Conservation (phyloP, 2,888 invertebrate species). For the Cabera pusaria region DNA sequence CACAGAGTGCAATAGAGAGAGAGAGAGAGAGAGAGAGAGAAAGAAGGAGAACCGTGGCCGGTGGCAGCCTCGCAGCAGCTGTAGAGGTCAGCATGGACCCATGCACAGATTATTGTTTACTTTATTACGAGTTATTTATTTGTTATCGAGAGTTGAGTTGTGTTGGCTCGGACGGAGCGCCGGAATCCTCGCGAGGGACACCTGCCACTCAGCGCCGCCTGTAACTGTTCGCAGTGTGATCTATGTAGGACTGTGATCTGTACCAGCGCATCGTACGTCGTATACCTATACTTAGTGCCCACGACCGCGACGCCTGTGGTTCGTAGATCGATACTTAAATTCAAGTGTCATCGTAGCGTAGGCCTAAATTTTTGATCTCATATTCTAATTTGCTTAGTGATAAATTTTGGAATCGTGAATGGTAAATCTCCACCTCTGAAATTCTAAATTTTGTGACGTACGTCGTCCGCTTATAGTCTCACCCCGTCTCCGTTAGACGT, state of each 20-base stretch:
- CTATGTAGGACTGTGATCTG: conserved; percentile 77
- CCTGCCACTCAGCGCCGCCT: conserved; percentile 77
- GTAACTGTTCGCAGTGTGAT: conserved; percentile 75
- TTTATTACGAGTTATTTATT: conserved; percentile 64
- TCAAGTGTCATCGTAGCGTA: conserved; percentile 77
- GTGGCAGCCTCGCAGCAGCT: too few relatives aligned
- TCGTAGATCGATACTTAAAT: conserved; percentile 75
- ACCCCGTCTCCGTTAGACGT: conserved; percentile 69
- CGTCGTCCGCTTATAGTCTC: conserved; percentile 67
- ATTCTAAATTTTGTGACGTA: conserved; percentile 75
- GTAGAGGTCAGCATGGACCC: conserved; percentile 68
- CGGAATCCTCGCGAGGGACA: conserved; percentile 53
- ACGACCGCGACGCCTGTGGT: conserved; percentile 75
- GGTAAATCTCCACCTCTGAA: conserved; percentile 71
- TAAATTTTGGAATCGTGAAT: conserved; percentile 75
- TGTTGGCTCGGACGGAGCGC: conserved; percentile 48
- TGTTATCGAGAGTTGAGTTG: conserved; percentile 60
- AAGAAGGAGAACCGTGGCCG: too few relatives aligned
- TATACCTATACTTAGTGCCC: too few relatives aligned
- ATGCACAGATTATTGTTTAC: conserved; percentile 62
- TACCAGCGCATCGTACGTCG: conserved; percentile 73
- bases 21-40: too few relatives aligned
- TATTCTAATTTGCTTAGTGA: conserved; percentile 83
- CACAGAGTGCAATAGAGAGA: conserved; percentile 57
- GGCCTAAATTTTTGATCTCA: conserved; percentile 83